phyloP scores from a whole-genome alignment of 2,888 invertebrate genomes.

The Machimus rusticus region DNA sequence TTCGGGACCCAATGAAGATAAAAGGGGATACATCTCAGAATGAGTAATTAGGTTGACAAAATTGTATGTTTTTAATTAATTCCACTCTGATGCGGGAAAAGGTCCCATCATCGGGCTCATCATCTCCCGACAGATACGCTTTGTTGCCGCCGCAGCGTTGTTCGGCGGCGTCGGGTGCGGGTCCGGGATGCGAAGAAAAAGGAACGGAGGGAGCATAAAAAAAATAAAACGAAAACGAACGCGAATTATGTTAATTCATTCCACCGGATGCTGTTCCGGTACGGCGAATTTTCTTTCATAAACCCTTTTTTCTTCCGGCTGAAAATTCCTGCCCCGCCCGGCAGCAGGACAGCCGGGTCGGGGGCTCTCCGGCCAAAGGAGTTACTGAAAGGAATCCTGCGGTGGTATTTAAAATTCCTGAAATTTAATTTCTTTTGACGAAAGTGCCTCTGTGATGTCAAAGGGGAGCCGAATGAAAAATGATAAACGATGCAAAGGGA shows the following conservation, averaged over 20 bases:
- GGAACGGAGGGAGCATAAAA: neutral
- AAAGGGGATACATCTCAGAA: slow-evolving; percentile 38
- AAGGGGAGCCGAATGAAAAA: slow-evolving; percentile 30
- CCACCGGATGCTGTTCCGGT: slow-evolving; percentile 36
- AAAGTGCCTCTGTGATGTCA: slow-evolving; percentile 31
- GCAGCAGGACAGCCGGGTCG: neutral
- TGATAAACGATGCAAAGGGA: slow-evolving; percentile 34
- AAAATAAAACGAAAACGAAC: slow-evolving; percentile 16
- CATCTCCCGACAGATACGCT: slow-evolving; percentile 26
- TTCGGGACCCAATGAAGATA: slow-evolving; percentile 13
- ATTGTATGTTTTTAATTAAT: slow-evolving; percentile 42
- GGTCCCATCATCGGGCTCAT: slow-evolving; percentile 36
- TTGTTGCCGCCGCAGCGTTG: slow-evolving; percentile 20
- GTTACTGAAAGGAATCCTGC: slow-evolving; percentile 35
- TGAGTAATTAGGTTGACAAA: slow-evolving; percentile 43
- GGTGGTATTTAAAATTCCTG: slow-evolving; percentile 37
- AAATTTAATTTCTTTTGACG: slow-evolving; percentile 38
- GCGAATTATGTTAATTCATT: slow-evolving; percentile 44
- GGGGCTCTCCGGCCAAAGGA: neutral
- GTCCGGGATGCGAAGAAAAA: neutral
- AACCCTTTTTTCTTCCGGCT: slow-evolving; percentile 40
- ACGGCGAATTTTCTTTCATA: slow-evolving; percentile 39
- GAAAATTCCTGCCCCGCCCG: neutral
- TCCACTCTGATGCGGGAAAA: slow-evolving; percentile 40
- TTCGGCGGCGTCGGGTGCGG: slow-evolving; percentile 6